These are phyloP conservation scores for Anguilla pacifica DNA, from an alignment of 2,797 vertebrate species.

Conservation along the genomic window DNA sequence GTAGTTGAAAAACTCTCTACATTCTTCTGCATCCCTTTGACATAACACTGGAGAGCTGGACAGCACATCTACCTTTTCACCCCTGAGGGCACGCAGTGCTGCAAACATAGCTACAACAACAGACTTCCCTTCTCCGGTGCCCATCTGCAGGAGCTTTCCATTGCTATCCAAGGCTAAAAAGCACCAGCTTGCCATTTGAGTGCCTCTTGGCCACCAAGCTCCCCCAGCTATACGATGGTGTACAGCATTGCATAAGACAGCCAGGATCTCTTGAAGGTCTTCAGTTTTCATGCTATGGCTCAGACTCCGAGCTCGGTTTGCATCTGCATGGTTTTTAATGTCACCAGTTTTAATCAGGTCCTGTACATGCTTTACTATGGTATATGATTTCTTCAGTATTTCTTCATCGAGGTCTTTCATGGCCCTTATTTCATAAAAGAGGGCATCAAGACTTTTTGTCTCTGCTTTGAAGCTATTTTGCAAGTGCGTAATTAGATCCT, in stretches of 20 bases:
- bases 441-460: conserved; percentile 25
- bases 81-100: conserved; percentile 35
- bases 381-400: conserved; percentile 24
- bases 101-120: conserved; percentile 61
- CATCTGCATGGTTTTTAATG: conserved; percentile 14
- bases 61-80: conserved; percentile 42
- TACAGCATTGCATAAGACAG: conserved; percentile 33
- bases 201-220: conserved; percentile 46
- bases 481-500: neutral
- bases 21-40: conserved; percentile 40
- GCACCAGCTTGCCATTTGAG: conserved; percentile 59
- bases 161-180: conserved; percentile 44
- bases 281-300: conserved; percentile 21
- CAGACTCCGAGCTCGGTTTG: neutral
- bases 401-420: conserved; percentile 25
- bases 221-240: neutral
- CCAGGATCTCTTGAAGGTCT: conserved; percentile 30
- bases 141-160: conserved; percentile 55
- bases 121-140: conserved; percentile 60
- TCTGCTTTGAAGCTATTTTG: conserved; percentile 15
- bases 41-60: conserved; percentile 43
- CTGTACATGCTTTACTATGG: conserved; percentile 25
- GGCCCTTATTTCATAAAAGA: conserved; percentile 34
- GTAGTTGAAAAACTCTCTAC: conserved; percentile 14
- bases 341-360: conserved; percentile 16